Conservation (phyloP, 2,888 invertebrate genomes). For the Tortrix viridana region DNA sequence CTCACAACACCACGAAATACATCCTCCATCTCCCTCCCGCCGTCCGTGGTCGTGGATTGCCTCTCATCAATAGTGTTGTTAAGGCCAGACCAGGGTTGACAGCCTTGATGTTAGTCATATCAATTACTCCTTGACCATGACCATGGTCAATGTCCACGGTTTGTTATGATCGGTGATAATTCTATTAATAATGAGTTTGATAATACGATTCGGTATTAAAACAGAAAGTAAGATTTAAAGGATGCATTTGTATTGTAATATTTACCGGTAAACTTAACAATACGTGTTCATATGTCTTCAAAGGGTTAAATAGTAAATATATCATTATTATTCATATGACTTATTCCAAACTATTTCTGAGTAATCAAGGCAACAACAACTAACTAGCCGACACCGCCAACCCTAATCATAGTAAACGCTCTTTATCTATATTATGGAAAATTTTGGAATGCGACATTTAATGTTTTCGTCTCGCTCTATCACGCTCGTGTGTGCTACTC, state of each 20-base stretch:
- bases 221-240: too few relatives aligned
- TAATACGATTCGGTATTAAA: neutral
- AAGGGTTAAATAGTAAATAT: too few relatives aligned
- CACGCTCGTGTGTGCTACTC: slow-evolving; percentile 44
- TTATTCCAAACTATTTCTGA: too few relatives aligned
- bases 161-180: neutral
- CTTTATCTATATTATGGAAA: slow-evolving; percentile 83
- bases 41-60: slow-evolving; percentile 61
- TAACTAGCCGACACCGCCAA: slow-evolving; percentile 49
- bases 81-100: slow-evolving; percentile 49
- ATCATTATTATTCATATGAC: too few relatives aligned
- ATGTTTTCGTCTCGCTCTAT: slow-evolving; percentile 61
- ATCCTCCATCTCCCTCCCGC: slow-evolving; percentile 54
- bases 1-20: slow-evolving; percentile 48
- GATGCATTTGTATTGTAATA: too few relatives aligned
- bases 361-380: slow-evolving; percentile 3
- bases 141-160: slow-evolving; percentile 15
- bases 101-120: slow-evolving; percentile 17
- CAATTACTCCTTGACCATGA: slow-evolving; percentile 22
- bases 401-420: slow-evolving; percentile 82
- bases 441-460: slow-evolving; percentile 79
- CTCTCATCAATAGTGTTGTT: slow-evolving; percentile 62
- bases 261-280: too few relatives aligned
- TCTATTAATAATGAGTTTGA: slow-evolving; percentile 2
- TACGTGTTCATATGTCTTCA: too few relatives aligned